Evolutionary conservation across 92 coral and sea anemone species (phyloP).

Genomic region (Phymanthus crucifer): DNA sequence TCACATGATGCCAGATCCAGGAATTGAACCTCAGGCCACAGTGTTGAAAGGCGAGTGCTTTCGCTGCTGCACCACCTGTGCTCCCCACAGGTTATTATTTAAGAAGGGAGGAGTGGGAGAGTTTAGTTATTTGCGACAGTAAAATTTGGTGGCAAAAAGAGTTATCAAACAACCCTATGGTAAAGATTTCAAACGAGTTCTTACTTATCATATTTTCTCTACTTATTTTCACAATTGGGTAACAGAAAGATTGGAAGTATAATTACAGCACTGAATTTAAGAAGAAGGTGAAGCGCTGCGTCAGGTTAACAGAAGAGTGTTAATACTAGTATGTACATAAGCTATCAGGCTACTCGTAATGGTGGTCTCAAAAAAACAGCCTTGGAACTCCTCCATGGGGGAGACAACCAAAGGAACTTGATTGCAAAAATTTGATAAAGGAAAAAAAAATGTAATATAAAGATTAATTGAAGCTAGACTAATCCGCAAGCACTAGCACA

Average conservation of each 20-base stretch:
- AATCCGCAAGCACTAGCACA: not conserved
- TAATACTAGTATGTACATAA: not conserved
- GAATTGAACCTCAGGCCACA: too few relatives aligned
- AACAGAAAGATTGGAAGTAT: slow-evolving; percentile 95
- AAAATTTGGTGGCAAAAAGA: too few relatives aligned
- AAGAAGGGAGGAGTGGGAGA: too few relatives aligned
- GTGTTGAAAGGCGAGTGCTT: too few relatives aligned
- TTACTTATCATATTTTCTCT: not conserved
- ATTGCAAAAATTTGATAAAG: not conserved
- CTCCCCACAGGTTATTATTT: too few relatives aligned
- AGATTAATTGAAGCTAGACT: not conserved
- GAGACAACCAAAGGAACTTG: not conserved
- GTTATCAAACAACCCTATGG: too few relatives aligned
- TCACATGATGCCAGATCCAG: too few relatives aligned
- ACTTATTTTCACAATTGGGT: slow-evolving; percentile 7
- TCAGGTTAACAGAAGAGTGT: slow-evolving; percentile 17
- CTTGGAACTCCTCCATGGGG: not conserved
- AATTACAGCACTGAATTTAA: slow-evolving; percentile 79
- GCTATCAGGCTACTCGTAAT: not conserved
- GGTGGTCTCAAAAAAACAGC: not conserved
- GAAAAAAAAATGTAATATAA: slow-evolving; percentile 1
- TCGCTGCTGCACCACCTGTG: too few relatives aligned
- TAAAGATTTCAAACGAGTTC: not conserved
- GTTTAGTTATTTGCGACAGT: too few relatives aligned
- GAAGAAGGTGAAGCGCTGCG: slow-evolving; percentile 88